Evolutionary conservation across 2,888 invertebrate genomes (phyloP), one percentile per base, ranked within the genome.

Genomic region (Pediacus dermestoides): DNA sequence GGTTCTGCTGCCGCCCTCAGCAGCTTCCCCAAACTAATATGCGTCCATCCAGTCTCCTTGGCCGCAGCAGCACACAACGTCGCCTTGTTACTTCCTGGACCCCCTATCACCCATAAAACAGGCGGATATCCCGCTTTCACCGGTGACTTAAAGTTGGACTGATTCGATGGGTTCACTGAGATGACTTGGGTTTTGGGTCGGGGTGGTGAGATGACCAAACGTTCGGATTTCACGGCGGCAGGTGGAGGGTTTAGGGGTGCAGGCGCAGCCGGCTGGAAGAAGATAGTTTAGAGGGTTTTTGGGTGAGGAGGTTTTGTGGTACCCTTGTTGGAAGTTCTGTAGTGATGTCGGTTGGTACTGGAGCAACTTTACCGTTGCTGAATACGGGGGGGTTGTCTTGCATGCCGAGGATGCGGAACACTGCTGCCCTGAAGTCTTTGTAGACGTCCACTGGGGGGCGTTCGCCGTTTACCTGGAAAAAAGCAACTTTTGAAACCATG

Each of bases 71-170:
- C 74, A 66, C 91, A 91, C 16, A 92, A 71, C 1, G 77, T 72
- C 1, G 86, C 85, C 66, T 94, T 94, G 64, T 92, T 91, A 63
- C 90, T 91, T 34, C 93, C 93, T 0, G 93, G 93, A 0, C 93
- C 93, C 6, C 92, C 90, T 25, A 84, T 81, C 4, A 84, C 66
- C 69, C 68, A 69, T 8, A 70, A 48, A 3, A 69, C 67, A 2
- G 67, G 61, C 0, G 70, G 69, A 55, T 63, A 66, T 3, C 58
- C 59, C 4, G 61, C 60, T 47, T 68, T 69, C 2, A 64, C 52
- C 1, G 69, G 68, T 1, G 67, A 62, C 14, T 46, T 42, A 39
- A 50, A 56, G 34, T 53, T 53, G 27, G 54, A 42, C 22, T 54
- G 49, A 18, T 53, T 52, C 21, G 56, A 54, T 3, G 61, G 47